phyloP scores from a whole-genome alignment of 2,113 vertebrate species.

The Phyllostomus discolor region DNA sequence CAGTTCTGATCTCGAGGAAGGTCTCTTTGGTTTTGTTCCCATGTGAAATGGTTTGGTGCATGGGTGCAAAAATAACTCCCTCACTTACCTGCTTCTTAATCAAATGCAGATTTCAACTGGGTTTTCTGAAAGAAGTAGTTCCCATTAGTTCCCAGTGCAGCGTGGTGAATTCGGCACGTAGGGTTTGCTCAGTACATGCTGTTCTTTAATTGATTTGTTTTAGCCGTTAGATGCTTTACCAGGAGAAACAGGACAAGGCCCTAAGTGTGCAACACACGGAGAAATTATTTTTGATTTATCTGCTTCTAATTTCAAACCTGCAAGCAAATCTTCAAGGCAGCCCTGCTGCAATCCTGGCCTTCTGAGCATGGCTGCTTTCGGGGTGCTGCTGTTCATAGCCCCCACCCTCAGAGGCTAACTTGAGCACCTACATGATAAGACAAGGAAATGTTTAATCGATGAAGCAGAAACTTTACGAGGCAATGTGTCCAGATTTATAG shows the following conservation, averaged over 20 bases:
- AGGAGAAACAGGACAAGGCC: neutral
- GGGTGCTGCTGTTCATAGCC: neutral
- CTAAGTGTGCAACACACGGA: neutral
- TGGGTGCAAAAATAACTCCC: neutral
- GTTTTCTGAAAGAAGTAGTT: neutral
- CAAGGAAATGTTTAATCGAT: neutral
- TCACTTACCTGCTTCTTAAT: neutral
- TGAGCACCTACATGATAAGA: neutral
- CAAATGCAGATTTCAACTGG: neutral
- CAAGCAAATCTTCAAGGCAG: neutral
- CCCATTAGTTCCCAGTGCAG: neutral
- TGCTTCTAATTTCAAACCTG: neutral
- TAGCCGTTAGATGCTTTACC: neutral
- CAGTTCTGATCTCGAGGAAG: neutral
- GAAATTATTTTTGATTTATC: neutral
- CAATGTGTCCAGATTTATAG: neutral
- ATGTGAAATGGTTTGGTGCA: neutral
- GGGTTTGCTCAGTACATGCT: neutral
- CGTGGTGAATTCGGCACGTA: neutral
- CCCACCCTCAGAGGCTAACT: neutral
- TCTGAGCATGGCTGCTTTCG: neutral
- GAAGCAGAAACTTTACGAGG: neutral
- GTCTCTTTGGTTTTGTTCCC: neutral
- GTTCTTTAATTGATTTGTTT: neutral
- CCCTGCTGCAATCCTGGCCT: neutral